Conservation (phyloP, 2,113 vertebrate species). For the Pimephales promelas region DNA sequence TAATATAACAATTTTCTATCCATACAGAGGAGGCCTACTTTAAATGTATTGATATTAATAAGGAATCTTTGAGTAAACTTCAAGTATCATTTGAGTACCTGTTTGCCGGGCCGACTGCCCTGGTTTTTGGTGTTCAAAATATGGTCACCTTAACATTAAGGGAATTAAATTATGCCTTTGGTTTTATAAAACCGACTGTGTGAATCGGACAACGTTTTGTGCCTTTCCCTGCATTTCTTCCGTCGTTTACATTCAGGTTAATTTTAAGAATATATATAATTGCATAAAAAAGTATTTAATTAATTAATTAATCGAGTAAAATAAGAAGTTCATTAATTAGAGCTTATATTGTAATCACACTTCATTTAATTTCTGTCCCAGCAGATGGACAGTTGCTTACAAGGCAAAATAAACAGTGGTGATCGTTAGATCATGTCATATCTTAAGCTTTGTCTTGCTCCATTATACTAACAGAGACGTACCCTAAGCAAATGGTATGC, state of each 20-base stretch:
- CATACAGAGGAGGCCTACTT: no score
- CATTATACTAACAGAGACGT: slow-evolving; percentile 15
- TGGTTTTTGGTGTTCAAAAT: no score
- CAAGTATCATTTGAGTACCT: no score
- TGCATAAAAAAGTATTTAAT: neutral
- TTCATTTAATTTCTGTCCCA: neutral
- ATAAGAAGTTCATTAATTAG: neutral
- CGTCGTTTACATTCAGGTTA: neutral
- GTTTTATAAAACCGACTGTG: no score
- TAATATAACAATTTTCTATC: no score
- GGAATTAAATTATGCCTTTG: no score
- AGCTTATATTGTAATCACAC: neutral
- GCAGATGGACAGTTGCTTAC: neutral
- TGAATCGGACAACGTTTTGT: no score
- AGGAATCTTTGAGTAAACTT: no score
- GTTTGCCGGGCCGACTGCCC: no score
- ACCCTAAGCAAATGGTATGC: slow-evolving; percentile 30
- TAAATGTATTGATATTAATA: no score
- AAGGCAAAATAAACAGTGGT: neutral
- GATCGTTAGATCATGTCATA: slow-evolving; percentile 15
- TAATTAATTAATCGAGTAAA: neutral
- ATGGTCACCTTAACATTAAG: no score
- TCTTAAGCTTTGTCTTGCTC: slow-evolving; percentile 8
- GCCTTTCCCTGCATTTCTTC: neutral
- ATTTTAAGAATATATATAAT: neutral